Conservation (phyloP, 2,888 invertebrate genomes). For the Zaprionus bogoriensis region DNA sequence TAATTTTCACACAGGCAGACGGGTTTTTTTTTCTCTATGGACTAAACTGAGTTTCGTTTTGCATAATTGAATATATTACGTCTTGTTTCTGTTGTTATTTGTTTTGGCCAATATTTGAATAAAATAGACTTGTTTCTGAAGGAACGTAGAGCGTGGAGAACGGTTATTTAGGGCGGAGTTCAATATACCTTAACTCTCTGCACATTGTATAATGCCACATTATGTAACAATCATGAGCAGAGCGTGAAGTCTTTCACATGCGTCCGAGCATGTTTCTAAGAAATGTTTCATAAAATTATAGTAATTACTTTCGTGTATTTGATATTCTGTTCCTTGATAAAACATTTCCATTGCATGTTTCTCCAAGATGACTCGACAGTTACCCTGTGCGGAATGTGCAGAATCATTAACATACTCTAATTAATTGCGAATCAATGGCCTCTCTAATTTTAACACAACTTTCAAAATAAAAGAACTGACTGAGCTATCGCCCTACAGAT, state of each 20-base stretch:
- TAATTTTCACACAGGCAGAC: slow-evolving; percentile 62
- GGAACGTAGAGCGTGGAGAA: no score
- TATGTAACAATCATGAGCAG: neutral
- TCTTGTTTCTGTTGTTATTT: slow-evolving; percentile 7
- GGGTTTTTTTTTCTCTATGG: slow-evolving; percentile 38
- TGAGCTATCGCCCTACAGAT: slow-evolving; percentile 19
- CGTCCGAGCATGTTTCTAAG: neutral
- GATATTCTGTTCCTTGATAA: neutral
- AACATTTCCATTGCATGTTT: neutral
- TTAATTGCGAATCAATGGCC: slow-evolving; percentile 9
- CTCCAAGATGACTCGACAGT: neutral
- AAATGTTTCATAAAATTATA: neutral
- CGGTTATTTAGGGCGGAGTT: slow-evolving; percentile 44
- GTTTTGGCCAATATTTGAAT: slow-evolving; percentile 7
- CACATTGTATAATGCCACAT: neutral
- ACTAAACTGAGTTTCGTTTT: slow-evolving; percentile 14
- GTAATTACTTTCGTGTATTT: neutral
- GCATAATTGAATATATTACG: slow-evolving; percentile 55
- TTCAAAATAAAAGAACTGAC: slow-evolving; percentile 34
- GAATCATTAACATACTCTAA: neutral
- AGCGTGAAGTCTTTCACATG: neutral
- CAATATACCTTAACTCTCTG: slow-evolving; percentile 49
- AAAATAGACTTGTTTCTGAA: slow-evolving; percentile 37
- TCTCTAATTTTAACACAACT: slow-evolving; percentile 10
- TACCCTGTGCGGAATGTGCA: neutral